phyloP scores from a whole-genome alignment of 2,888 invertebrate genomes.

The Beris chalybata region DNA sequence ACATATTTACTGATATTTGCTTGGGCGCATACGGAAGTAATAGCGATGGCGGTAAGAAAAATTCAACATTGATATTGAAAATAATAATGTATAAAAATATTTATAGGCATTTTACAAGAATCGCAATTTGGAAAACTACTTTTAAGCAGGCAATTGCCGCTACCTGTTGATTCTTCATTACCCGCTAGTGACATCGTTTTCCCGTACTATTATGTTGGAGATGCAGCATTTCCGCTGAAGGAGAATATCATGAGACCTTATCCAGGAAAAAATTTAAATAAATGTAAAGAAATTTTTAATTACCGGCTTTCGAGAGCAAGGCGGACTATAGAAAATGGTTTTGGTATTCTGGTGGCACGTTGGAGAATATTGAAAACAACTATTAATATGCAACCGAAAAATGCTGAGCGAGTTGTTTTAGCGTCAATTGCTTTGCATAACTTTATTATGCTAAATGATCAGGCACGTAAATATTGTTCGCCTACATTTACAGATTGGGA shows the following conservation, averaged over 20 bases:
- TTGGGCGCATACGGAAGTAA: too few relatives aligned
- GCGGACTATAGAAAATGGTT: conserved; percentile 33
- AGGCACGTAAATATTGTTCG: not conserved
- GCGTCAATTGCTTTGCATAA: conserved; percentile 17
- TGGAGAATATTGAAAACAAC: not conserved
- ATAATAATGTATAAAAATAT: too few relatives aligned
- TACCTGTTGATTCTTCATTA: too few relatives aligned
- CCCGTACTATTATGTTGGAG: not conserved
- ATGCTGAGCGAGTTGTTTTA: conserved; percentile 5
- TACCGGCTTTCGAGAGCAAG: conserved; percentile 37
- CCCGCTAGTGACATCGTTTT: too few relatives aligned
- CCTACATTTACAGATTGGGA: not conserved
- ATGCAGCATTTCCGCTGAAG: not conserved
- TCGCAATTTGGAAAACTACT: too few relatives aligned
- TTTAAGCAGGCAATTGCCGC: too few relatives aligned
- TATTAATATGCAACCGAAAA: not conserved
- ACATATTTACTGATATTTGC: too few relatives aligned
- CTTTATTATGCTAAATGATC: conserved; percentile 5
- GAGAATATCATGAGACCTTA: not conserved
- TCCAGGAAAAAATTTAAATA: not conserved
- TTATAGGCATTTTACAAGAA: too few relatives aligned
- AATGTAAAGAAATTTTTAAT: conserved; percentile 11
- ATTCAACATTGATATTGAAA: too few relatives aligned
- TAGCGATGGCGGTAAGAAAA: too few relatives aligned
- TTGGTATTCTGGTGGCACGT: conserved; percentile 36